Evolutionary conservation across 1,140 invertebrate species (phyloP).

Genomic region (Drosophila sp.): DNA sequence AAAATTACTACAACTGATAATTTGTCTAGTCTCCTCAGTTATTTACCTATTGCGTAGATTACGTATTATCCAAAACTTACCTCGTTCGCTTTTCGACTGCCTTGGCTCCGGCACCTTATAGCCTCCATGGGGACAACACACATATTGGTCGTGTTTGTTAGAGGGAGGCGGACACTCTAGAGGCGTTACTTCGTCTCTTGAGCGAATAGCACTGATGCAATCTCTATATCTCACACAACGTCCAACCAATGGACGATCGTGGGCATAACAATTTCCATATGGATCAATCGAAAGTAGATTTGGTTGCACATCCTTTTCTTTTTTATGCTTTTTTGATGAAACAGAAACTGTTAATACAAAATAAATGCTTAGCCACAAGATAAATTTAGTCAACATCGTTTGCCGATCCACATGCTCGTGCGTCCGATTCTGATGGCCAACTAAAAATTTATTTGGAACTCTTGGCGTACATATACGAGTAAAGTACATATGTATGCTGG

Average conservation of each 20-base stretch:
- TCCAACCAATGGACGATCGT: conserved; percentile 41
- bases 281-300: conserved; percentile 23
- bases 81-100: conserved; percentile 34
- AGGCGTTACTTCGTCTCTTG: conserved; percentile 25
- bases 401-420: conserved; percentile 20
- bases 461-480: conserved; percentile 3
- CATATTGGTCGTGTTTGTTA: conserved; percentile 24
- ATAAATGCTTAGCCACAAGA: conserved; percentile 12
- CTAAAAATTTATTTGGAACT: conserved; percentile 20
- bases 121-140: conserved; percentile 57
- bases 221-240: conserved; percentile 38
- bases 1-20: neutral
- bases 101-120: conserved; percentile 19
- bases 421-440: conserved; percentile 12
- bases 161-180: conserved; percentile 26
- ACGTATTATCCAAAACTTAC: conserved; percentile 7
- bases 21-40: too few species aligned
- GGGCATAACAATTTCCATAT: conserved; percentile 50
- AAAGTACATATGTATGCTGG: neutral
- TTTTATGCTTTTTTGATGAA: neutral
- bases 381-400: conserved; percentile 2
- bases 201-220: conserved; percentile 40
- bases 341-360: neutral
- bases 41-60: too few species aligned
- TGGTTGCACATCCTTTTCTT: neutral